Evolutionary conservation across 2,888 invertebrate genomes (phyloP), one percentile per base, ranked within the genome.

Genomic region (Lycophotia porphyrea): DNA sequence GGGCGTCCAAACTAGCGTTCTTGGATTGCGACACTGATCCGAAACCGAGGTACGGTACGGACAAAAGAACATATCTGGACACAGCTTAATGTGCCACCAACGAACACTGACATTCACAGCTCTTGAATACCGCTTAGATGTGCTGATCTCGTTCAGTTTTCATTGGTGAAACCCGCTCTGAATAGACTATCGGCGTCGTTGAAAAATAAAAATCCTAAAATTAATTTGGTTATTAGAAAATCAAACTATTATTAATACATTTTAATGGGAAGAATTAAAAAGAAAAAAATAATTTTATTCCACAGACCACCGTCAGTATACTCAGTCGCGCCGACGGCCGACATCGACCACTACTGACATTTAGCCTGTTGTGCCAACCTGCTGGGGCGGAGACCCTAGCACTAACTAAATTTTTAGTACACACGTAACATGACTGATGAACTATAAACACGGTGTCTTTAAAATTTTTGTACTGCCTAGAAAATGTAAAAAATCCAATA

Each of bases 221-320:
- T n/a, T 24, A 1, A 34, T 15, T 36, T 9, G 5, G 7, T 21
- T 13, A 39, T n/a, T 15, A 24, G 18, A 15, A 47, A 49, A 34
- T 5, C 8, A 2, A 24, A 44, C n/a, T 21, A 58, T 8, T 18
- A 31, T 31, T 18, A 1, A 55, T 58, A 58, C 21, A 58, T 31
- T 60, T 60, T 21, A 63, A 63, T 34, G 36, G 15, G 36, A n/a
- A n/a, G 18, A 63, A 36, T n/a, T n/a, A n/a, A n/a, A n/a, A n/a
- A n/a, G n/a, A n/a, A n/a, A 64, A 78, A 31, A 27, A n/a, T 1
- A 15, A 36, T 47, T 24, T 74, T 71, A 7, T 73, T 67, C 89
- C 90, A 8, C 95, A 96, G 96, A 84, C 96, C 96, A 24, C 96
- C 96, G 4, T 96, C 96, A 79, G 95, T 95, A 64, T 96, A 96